Percentiles rank a stretch among this genome's conserved stretches.
Evolutionary conservation across 2,888 invertebrate species (phyloP).

Genomic region (Strigamia crassipes): DNA sequence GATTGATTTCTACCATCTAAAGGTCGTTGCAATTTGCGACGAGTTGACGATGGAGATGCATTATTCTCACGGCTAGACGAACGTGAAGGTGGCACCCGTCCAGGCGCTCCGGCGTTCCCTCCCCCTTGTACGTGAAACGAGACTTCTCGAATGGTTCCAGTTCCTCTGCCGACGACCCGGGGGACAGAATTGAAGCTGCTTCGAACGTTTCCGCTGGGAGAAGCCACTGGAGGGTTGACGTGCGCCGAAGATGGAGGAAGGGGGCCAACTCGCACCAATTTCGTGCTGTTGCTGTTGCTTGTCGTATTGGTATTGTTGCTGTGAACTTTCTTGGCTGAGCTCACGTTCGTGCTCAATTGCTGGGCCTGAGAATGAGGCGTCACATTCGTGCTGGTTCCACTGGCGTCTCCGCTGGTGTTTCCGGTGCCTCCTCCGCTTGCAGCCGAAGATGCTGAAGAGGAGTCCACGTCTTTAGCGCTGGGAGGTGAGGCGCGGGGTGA

Average conservation of each 20-base stretch:
- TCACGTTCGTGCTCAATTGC: not conserved
- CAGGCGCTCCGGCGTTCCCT: slow-evolving; percentile 31
- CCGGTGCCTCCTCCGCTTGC: slow-evolving; percentile 57
- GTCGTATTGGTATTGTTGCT: not conserved
- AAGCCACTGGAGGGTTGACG: not conserved
- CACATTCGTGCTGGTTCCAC: not conserved
- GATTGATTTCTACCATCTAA: slow-evolving; percentile 50
- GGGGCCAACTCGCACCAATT: slow-evolving; percentile 16
- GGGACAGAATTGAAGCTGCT: not conserved
- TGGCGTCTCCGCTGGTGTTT: not conserved
- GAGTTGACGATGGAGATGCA: slow-evolving; percentile 47
- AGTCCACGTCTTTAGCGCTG: slow-evolving; percentile 40
- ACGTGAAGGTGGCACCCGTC: slow-evolving; percentile 41
- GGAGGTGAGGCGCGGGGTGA: slow-evolving; percentile 45
- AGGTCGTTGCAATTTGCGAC: slow-evolving; percentile 49
- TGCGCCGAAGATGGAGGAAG: not conserved
- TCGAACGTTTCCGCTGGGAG: slow-evolving; percentile 8
- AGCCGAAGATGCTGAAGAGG: slow-evolving; percentile 54
- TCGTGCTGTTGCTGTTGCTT: slow-evolving; percentile 22
- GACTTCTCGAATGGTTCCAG: slow-evolving; percentile 49
- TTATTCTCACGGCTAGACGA: slow-evolving; percentile 24
- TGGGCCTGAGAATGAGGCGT: not conserved
- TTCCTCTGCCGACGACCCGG: slow-evolving; percentile 43
- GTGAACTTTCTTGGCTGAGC: slow-evolving; percentile 22
- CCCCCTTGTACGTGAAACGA: slow-evolving; percentile 39